Evolutionary conservation across 2,113 vertebrate species (phyloP).

Genomic region (Prunella fulvescens): DNA sequence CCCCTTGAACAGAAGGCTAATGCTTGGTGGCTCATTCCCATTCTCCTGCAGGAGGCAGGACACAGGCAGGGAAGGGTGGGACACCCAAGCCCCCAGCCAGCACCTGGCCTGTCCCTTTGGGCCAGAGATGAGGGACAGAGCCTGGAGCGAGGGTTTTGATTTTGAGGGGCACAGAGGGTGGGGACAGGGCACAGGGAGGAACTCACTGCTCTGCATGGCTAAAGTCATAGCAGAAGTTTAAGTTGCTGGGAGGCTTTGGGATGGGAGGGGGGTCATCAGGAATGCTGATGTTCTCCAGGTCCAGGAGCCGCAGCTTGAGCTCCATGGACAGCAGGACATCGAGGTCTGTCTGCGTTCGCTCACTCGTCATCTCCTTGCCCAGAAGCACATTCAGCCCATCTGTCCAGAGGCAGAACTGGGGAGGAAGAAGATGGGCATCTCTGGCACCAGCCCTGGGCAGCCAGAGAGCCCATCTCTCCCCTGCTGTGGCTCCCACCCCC

Average conservation of each 20-base stretch:
- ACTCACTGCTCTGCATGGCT: slow-evolving; percentile 83
- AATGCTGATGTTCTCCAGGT: slow-evolving; percentile 92
- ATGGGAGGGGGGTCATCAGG: slow-evolving; percentile 84
- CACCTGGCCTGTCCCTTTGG: neutral
- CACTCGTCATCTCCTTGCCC: slow-evolving; percentile 89
- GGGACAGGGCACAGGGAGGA: neutral
- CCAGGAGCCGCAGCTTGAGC: slow-evolving; percentile 92
- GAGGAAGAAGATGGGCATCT: neutral
- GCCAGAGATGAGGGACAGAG: neutral
- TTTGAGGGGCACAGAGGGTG: rapidly evolving
- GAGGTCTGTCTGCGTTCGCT: slow-evolving; percentile 88
- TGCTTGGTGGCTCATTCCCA: rapidly evolving
- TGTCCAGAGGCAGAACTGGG: slow-evolving; percentile 93
- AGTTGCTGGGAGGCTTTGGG: slow-evolving; percentile 92
- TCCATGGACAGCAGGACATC: slow-evolving; percentile 96
- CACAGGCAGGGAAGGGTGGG: neutral
- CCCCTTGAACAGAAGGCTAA: neutral
- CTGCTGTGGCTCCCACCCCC: neutral
- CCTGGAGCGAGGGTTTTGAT: neutral
- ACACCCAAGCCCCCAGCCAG: neutral
- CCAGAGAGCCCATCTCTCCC: neutral
- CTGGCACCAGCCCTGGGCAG: neutral
- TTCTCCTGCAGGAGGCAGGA: neutral
- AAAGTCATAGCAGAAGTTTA: slow-evolving; percentile 96
- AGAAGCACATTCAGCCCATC: slow-evolving; percentile 91